These are phyloP conservation scores for Cordilura impudica DNA, from an alignment of 2,888 invertebrate genomes.

Conservation along the genomic window DNA sequence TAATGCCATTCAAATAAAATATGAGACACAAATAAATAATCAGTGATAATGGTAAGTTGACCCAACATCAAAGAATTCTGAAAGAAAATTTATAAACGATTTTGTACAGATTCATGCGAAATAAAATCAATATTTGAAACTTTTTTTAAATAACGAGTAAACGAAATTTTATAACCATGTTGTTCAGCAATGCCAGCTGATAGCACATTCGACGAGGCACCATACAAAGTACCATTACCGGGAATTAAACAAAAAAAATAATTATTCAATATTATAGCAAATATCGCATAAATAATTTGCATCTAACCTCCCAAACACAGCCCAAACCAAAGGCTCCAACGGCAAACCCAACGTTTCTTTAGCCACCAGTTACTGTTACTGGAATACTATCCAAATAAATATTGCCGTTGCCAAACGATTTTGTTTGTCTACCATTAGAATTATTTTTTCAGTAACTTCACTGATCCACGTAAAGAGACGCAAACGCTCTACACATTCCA, in stretches of 20 bases:
- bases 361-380: conserved; percentile 86
- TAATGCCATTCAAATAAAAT: conserved; percentile 79
- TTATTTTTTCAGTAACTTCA: conserved; percentile 83
- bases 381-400: conserved; percentile 93
- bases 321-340: conserved; percentile 89
- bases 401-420: conserved; percentile 85
- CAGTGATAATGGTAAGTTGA: conserved; percentile 83
- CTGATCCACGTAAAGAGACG: conserved; percentile 91
- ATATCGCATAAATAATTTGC: no score
- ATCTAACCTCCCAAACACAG: conserved; percentile 87
- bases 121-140: conserved; percentile 13
- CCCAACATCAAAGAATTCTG: conserved; percentile 88
- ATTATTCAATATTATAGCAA: no score
- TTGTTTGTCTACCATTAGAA: conserved; percentile 83
- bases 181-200: conserved; percentile 95
- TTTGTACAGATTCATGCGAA: no score
- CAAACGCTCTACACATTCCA: conserved; percentile 84
- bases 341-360: conserved; percentile 85
- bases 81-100: conserved; percentile 64
- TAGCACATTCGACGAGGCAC: conserved; percentile 93
- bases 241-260: background rate
- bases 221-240: conserved; percentile 94
- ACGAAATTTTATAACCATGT: conserved; percentile 91
- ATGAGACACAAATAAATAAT: conserved; percentile 86
- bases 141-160: conserved; percentile 89